phyloP scores from a whole-genome alignment of 2,113 vertebrate genomes.

The Aptenodytes forsteri region DNA sequence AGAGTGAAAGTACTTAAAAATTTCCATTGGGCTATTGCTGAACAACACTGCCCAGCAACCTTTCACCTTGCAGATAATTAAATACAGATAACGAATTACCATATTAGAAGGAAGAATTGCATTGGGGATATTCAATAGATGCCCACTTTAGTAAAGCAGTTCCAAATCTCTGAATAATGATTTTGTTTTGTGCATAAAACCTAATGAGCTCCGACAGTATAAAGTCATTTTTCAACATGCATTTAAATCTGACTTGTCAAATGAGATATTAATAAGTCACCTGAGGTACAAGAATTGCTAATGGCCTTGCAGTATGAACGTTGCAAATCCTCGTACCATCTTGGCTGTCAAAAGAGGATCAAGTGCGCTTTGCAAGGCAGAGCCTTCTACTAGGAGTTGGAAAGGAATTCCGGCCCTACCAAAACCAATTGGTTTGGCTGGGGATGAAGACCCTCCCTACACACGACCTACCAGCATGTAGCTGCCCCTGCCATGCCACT shows the following conservation, averaged over 20 bases:
- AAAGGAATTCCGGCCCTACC: neutral
- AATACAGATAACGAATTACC: conserved; percentile 81
- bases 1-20: conserved; percentile 73
- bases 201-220: conserved; percentile 40
- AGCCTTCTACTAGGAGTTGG: neutral
- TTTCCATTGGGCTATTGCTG: conserved; percentile 71
- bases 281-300: conserved; percentile 9
- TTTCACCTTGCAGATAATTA: conserved; percentile 81
- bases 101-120: conserved; percentile 73
- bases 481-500: neutral
- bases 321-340: neutral
- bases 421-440: neutral
- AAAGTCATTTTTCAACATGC: conserved; percentile 26
- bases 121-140: conserved; percentile 67
- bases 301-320: neutral
- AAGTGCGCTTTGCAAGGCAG: neutral
- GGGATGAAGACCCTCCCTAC: neutral
- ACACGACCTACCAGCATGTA: neutral
- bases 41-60: conserved; percentile 73
- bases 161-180: conserved; percentile 67
- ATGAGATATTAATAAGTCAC: conserved; percentile 17
- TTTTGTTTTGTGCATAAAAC: conserved; percentile 64
- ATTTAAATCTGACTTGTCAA: neutral
- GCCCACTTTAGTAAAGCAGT: conserved; percentile 63
- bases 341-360: neutral